Percentiles rank a stretch among this genome's conserved stretches.
These are phyloP conservation scores for Anoplolepis gracilipes DNA, from an alignment of 1,140 invertebrate species.

Conservation along the genomic window DNA sequence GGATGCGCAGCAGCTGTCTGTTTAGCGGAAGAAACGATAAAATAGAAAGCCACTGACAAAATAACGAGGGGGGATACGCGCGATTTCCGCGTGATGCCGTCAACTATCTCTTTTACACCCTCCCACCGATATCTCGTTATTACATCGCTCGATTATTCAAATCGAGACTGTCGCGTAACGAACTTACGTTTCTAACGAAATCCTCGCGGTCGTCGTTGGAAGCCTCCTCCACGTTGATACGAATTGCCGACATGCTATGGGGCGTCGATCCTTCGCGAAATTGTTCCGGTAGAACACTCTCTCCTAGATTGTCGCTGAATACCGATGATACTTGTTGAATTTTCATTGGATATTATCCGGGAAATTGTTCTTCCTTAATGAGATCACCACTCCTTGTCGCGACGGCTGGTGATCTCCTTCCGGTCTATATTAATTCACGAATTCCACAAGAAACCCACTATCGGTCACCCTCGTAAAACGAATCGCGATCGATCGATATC, in stretches of 20 bases:
- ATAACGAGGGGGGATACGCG: constrained; percentile 36
- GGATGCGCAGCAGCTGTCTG: constrained; percentile 42
- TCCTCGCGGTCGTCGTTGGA: constrained; percentile 68
- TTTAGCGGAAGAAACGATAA: constrained; percentile 66
- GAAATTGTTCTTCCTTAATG: background rate
- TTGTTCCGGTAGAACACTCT: constrained; percentile 36
- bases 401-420: constrained; percentile 37
- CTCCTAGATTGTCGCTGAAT: background rate
- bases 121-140: background rate
- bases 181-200: constrained; percentile 77
- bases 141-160: background rate
- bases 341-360: constrained; percentile 35
- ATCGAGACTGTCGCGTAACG: background rate
- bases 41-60: constrained; percentile 67
- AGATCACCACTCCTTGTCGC: constrained; percentile 60
- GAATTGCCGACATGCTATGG: constrained; percentile 76
- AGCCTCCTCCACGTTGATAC: constrained; percentile 75
- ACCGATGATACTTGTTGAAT: constrained; percentile 31
- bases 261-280: constrained; percentile 28
- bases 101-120: background rate
- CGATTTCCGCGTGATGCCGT: constrained; percentile 59
- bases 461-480: constrained; percentile 45
- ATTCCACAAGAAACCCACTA: constrained; percentile 71
- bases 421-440: constrained; percentile 41
- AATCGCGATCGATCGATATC: background rate